A percentile compares a stretch with the other conserved stretches of the same genome.
Evolutionary conservation across 2,888 invertebrate genomes (phyloP).

Genomic region (Julus scandinavius): DNA sequence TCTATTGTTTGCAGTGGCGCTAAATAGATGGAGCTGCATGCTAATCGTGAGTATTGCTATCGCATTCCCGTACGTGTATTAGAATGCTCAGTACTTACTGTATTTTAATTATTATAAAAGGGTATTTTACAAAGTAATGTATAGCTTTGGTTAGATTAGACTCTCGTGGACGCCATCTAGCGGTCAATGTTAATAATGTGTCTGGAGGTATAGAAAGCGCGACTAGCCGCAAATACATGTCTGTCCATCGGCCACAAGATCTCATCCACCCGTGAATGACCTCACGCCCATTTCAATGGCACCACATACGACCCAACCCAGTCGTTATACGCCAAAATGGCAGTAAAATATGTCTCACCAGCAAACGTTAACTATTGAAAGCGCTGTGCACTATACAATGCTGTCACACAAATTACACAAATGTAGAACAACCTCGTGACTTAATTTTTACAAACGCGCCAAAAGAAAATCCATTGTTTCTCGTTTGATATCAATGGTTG

Average conservation of each 20-base stretch:
- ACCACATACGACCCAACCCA: slow-evolving; percentile 20
- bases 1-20: too few species aligned
- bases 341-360: neutral
- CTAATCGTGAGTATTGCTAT: too few species aligned
- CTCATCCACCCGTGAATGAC: slow-evolving; percentile 15
- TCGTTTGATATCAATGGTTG: neutral
- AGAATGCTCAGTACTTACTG: too few species aligned
- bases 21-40: too few species aligned
- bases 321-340: neutral
- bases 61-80: too few species aligned
- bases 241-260: neutral
- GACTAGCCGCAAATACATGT: neutral
- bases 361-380: slow-evolving; percentile 17
- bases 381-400: neutral
- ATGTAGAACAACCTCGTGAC: neutral
- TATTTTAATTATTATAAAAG: too few species aligned
- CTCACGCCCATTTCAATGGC: slow-evolving; percentile 39
- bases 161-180: neutral
- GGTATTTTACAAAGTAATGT: too few species aligned
- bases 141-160: too few species aligned
- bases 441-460: too few species aligned
- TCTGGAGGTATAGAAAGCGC: neutral
- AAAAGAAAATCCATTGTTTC: neutral
- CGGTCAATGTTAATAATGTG: neutral
- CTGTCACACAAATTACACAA: neutral